A percentile compares a stretch with the other conserved stretches of the same genome.
phyloP scores from a whole-genome alignment of 64 coral and sea anemone species.

The Stichodactyla helianthus region DNA sequence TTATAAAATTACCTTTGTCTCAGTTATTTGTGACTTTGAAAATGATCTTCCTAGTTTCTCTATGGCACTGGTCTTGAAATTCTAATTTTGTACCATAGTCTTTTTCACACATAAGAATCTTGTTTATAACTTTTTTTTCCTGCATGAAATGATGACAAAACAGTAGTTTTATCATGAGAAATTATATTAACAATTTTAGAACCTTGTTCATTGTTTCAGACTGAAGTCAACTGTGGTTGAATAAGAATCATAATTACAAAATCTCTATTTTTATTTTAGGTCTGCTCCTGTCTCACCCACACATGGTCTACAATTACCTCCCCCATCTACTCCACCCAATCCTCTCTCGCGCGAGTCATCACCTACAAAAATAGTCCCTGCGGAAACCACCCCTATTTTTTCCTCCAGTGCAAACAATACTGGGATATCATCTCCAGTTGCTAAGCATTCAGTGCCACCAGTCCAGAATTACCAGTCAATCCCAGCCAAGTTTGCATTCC shows the following conservation, averaged over 20 bases:
- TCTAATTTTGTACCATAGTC: too few species aligned
- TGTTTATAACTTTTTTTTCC: neutral
- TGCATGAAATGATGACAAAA: neutral
- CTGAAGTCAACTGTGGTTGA: too few species aligned
- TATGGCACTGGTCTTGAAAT: too few species aligned
- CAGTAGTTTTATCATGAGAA: too few species aligned
- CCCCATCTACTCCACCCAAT: conserved; percentile 53
- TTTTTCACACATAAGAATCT: too few species aligned
- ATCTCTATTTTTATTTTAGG: neutral
- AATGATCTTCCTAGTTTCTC: too few species aligned
- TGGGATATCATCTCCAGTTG: neutral
- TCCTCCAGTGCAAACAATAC: neutral
- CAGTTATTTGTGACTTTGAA: too few species aligned
- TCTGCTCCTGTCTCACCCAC: conserved; percentile 95
- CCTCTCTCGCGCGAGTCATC: conserved; percentile 61
- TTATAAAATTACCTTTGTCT: neutral
- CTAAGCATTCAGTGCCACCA: neutral
- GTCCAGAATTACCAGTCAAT: conserved; percentile 25
- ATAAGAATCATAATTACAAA: neutral
- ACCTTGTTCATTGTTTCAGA: too few species aligned
- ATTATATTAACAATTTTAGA: too few species aligned
- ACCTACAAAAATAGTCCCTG: conserved; percentile 57
- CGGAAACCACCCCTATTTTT: neutral
- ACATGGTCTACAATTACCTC: conserved; percentile 87
- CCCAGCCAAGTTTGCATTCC: conserved; percentile 38